Percentiles rank a stretch among this genome's conserved stretches.
phyloP scores from a whole-genome alignment of 2,113 vertebrate genomes.

The Perca flavescens region DNA sequence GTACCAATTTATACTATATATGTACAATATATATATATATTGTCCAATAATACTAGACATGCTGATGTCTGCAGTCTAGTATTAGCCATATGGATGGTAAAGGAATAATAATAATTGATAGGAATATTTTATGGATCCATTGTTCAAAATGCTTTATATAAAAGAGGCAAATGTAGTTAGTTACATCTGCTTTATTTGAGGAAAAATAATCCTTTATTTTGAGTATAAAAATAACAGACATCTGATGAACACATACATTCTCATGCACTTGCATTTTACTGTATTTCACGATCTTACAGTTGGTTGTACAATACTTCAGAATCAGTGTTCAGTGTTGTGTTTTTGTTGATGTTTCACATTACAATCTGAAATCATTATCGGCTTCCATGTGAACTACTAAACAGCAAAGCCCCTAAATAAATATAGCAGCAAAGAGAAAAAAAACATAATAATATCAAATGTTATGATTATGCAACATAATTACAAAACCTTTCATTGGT shows the following conservation, averaged over 20 bases:
- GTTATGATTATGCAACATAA: slow-evolving; percentile 22
- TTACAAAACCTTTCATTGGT: slow-evolving; percentile 17
- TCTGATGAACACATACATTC: slow-evolving; percentile 79
- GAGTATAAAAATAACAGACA: slow-evolving; percentile 86
- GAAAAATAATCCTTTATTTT: slow-evolving; percentile 84
- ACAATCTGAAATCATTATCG: slow-evolving; percentile 1
- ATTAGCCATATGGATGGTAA: background rate
- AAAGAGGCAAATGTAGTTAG: slow-evolving; percentile 28
- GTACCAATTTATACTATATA: background rate
- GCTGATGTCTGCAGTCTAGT: background rate
- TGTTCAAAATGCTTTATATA: background rate
- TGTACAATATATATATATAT: background rate
- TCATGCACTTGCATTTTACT: slow-evolving; percentile 73
- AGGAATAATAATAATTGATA: background rate
- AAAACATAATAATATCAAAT: background rate
- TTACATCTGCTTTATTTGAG: slow-evolving; percentile 81
- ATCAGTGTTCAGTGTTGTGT: slow-evolving; percentile 22
- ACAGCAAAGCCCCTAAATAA: slow-evolving; percentile 8
- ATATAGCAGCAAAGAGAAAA: background rate
- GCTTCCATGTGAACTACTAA: background rate
- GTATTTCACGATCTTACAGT: slow-evolving; percentile 47
- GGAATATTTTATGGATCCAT: background rate
- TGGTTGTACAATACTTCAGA: slow-evolving; percentile 38
- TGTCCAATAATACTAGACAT: background rate
- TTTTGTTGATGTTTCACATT: background rate